Evolutionary conservation across 2,888 invertebrate genomes (phyloP), one percentile per base, ranked within the genome.

Genomic region (Epinotia ramella): DNA sequence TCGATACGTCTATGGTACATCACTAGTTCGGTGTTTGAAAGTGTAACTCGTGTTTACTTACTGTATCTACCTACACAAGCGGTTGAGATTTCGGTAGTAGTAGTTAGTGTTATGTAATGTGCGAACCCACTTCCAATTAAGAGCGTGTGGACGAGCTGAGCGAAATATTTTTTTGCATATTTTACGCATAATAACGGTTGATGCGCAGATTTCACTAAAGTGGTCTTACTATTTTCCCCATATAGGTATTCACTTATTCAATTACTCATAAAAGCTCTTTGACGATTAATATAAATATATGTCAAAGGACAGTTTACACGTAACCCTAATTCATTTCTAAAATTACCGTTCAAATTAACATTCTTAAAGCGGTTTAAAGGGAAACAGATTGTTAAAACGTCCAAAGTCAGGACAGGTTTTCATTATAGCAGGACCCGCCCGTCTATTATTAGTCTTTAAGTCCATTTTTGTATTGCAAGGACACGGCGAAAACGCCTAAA

Each of bases 401-500:
- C 66, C 62, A 57, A 57, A 40, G 66, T 64, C 67, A 69, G 85
- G 87, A 81, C 82, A 80, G 79, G 84, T 83, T 82, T 82, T 81
- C 79, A 84, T 87, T 84, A 87, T 82, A 79, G 81, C 81, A 82
- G 80, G 84, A 77, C 84, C 83, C 83, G 80, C 81, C 77, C 81
- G 80, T 83, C 83, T 84, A 85, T 84, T 79, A 82, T 85, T 80
- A 60, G 69, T 24, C 44, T 59, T 46, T 16, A 24, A 44, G 57
- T 24, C 60, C 16, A 46, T 44, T 20, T 33, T 6, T 5, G n/a
- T 40, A 4, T 12, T 33, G 18, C 9, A 40, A 16, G 12, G 7
- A 24, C 69, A 20, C 20, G 16, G 5, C n/a, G 46, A 69, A n/a
- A 7, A 12, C 16, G 24, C 16, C 59, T 69, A 12, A 46, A 24